Conservation (phyloP, 53 echinoderm and acorn worm species). For the Henricia sp. region DNA sequence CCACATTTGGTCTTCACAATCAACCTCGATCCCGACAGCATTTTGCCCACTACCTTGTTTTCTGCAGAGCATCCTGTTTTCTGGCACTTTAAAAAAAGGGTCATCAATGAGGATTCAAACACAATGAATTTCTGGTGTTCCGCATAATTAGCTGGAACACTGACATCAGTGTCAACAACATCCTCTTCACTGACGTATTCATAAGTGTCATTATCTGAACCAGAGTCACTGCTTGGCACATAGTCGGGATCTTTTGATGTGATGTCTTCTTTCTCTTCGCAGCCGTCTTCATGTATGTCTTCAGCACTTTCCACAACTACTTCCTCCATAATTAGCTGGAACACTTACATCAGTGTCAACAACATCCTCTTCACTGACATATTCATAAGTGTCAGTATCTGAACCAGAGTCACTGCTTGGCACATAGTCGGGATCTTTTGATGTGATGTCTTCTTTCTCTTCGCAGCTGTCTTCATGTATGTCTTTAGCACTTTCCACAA, state of each 20-base stretch:
- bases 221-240: background rate
- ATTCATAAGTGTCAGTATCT: background rate
- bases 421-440: slow-evolving; percentile 2
- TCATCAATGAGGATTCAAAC: background rate
- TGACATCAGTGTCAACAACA: background rate
- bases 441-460: background rate
- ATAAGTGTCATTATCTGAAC: background rate
- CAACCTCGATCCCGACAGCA: slow-evolving; percentile 2
- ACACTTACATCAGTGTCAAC: background rate
- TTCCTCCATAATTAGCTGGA: background rate
- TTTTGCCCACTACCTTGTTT: slow-evolving; percentile 13
- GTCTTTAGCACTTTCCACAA: background rate
- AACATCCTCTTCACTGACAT: background rate
- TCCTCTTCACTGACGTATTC: background rate
- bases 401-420: background rate
- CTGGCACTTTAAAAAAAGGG: background rate
- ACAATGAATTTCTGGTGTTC: slow-evolving; percentile 1
- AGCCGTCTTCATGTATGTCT: background rate
- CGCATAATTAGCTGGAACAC: background rate
- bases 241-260: slow-evolving; percentile 11
- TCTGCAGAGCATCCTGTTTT: slow-evolving; percentile 6
- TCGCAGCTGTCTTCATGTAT: background rate
- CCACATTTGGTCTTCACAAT: slow-evolving; percentile 3
- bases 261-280: background rate
- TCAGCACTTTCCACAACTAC: background rate